Conservation (phyloP, 2,113 vertebrate genomes). For the Xerus inauris region DNA sequence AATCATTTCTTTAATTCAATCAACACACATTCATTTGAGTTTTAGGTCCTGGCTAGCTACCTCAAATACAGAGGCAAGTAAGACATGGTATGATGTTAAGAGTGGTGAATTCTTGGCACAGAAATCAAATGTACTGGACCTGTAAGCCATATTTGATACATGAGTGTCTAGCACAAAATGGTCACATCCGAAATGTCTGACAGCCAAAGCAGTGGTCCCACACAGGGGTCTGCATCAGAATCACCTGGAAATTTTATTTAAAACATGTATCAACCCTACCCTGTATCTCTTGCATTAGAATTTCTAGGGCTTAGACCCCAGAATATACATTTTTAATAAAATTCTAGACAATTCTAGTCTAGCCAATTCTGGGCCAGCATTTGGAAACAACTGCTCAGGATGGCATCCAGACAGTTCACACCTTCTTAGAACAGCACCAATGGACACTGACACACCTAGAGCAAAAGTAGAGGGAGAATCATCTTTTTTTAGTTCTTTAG, state of each 20-base stretch:
- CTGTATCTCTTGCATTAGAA: not conserved
- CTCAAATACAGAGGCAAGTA: not conserved
- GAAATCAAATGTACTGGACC: not conserved
- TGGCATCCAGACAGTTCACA: not conserved
- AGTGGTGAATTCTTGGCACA: not conserved
- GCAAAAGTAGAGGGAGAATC: not conserved
- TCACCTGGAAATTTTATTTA: not conserved
- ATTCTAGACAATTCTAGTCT: not conserved
- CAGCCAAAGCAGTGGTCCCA: not conserved
- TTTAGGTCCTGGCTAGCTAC: not conserved
- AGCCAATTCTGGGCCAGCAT: not conserved
- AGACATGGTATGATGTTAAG: not conserved
- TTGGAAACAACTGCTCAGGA: not conserved
- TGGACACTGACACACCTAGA: not conserved
- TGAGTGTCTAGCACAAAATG: not conserved
- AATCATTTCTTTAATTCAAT: not conserved
- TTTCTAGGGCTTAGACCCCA: not conserved
- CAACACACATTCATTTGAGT: not conserved
- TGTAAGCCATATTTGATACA: not conserved
- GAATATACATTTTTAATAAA: not conserved
- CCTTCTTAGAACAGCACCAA: not conserved
- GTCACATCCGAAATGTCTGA: not conserved
- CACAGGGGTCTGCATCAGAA: not conserved
- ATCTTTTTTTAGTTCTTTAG: not conserved
- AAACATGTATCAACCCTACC: not conserved